These are phyloP conservation scores for Hyphantria cunea DNA, from an alignment of 1,140 invertebrate species.

Conservation along the genomic window DNA sequence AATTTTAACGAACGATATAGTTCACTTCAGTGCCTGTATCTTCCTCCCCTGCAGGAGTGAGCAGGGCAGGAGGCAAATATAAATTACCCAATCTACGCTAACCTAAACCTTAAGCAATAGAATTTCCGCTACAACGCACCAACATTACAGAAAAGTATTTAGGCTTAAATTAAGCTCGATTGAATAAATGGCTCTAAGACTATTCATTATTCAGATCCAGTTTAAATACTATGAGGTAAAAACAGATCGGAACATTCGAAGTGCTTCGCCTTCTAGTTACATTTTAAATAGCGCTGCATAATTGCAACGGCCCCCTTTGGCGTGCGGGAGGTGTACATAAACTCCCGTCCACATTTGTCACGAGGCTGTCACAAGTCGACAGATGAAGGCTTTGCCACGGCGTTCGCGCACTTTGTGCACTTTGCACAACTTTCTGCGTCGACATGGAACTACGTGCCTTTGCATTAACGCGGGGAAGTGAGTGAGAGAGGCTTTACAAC, in stretches of 20 bases:
- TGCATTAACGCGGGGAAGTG: constrained; percentile 73
- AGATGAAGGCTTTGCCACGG: constrained; percentile 78
- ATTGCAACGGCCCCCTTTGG: constrained; percentile 51
- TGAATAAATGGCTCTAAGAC: constrained; percentile 49
- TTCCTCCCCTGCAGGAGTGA: constrained; percentile 45
- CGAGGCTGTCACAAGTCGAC: constrained; percentile 74
- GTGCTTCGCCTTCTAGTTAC: constrained; percentile 45
- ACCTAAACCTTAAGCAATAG: constrained; percentile 75
- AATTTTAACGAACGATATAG: constrained; percentile 70
- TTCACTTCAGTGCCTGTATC: constrained; percentile 61
- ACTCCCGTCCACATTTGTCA: constrained; percentile 78
- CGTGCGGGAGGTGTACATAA: constrained; percentile 55
- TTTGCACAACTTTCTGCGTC: constrained; percentile 75
- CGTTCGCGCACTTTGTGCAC: constrained; percentile 76
- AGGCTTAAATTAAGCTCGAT: constrained; percentile 65
- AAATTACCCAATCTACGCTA: constrained; percentile 80
- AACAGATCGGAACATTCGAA: constrained; percentile 27
- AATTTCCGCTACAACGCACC: constrained; percentile 68
- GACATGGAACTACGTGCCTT: constrained; percentile 76
- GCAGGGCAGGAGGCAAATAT: constrained; percentile 70
- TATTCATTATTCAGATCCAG: constrained; percentile 20
- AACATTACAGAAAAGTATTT: constrained; percentile 68
- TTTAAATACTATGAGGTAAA: constrained; percentile 22
- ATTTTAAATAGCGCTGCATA: constrained; percentile 71
- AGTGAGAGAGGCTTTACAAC: constrained; percentile 60